Conservation (phyloP, 92 coral and sea anemone species). For the Porites divaricata region DNA sequence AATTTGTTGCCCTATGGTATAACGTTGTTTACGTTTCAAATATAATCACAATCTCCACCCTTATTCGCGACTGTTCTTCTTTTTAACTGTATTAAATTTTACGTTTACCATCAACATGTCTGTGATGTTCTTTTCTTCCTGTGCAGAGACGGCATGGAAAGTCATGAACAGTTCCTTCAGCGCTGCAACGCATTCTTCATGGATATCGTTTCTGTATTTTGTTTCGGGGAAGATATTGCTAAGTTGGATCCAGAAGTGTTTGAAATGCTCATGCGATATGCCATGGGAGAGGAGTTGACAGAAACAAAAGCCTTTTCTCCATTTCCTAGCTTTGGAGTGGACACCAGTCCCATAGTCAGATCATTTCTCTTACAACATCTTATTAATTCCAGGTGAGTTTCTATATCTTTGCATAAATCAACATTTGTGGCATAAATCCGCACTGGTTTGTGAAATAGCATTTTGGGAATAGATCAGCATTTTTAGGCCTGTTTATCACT, state of each 20-base stretch:
- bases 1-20: too few relatives aligned
- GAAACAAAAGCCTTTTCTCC: slow-evolving; percentile 78
- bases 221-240: slow-evolving; percentile 67
- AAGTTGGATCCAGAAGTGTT: slow-evolving; percentile 69
- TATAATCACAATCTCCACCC: too few relatives aligned
- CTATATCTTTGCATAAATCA: too few relatives aligned
- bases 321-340: slow-evolving; percentile 73
- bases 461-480: too few relatives aligned
- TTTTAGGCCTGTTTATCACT: too few relatives aligned
- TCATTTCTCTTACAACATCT: slow-evolving; percentile 88
- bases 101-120: too few relatives aligned
- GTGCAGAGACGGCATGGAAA: slow-evolving; percentile 23
- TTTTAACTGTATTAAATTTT: too few relatives aligned
- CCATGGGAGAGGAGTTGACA: slow-evolving; percentile 47
- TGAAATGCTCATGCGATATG: slow-evolving; percentile 77
- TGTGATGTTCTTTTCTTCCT: neutral
- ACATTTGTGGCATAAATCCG: too few relatives aligned
- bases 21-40: too few relatives aligned
- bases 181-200: slow-evolving; percentile 89
- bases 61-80: too few relatives aligned
- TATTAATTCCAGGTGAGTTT: slow-evolving; percentile 62
- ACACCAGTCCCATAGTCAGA: slow-evolving; percentile 82
- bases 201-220: slow-evolving; percentile 85
- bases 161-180: slow-evolving; percentile 56
- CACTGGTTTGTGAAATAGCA: too few relatives aligned